A percentile compares a stretch with the other conserved stretches of the same genome.
phyloP scores from a whole-genome alignment of 2,113 vertebrate species.

The Aleadryas rufinucha region DNA sequence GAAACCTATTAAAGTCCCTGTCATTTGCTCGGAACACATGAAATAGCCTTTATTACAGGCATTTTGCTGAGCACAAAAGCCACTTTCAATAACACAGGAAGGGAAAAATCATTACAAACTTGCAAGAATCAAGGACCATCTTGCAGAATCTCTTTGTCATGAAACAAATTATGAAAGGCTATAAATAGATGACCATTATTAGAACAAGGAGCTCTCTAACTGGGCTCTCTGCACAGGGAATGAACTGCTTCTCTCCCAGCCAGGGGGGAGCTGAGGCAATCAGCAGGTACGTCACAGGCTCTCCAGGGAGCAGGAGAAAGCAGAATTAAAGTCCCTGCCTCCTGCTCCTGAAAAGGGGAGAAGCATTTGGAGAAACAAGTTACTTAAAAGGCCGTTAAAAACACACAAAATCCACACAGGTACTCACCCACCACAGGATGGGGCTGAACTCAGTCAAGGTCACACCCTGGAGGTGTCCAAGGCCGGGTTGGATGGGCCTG shows the following conservation, averaged over 20 bases:
- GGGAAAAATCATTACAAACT: conserved; percentile 32
- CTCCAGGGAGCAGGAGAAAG: not conserved
- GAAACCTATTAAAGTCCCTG: not conserved
- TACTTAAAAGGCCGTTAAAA: not conserved
- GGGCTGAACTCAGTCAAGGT: not conserved
- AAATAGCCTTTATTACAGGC: not conserved
- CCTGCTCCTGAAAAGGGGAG: not conserved
- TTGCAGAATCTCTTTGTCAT: conserved; percentile 17
- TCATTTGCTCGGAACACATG: not conserved
- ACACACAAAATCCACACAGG: not conserved
- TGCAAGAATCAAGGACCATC: conserved; percentile 18
- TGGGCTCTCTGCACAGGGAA: not conserved
- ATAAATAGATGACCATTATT: conserved; percentile 45
- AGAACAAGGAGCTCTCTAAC: not conserved
- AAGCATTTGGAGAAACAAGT: not conserved
- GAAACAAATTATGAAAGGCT: conserved; percentile 30
- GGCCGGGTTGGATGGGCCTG: not conserved
- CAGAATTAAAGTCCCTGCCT: not conserved
- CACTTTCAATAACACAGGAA: conserved; percentile 22
- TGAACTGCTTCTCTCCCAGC: not conserved
- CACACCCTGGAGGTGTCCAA: not conserved
- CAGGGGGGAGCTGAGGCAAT: not conserved
- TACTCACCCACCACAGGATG: not conserved
- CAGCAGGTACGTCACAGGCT: not conserved
- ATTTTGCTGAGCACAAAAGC: conserved; percentile 20